A percentile compares a stretch with the other conserved stretches of the same genome.
Conservation (phyloP, 2,113 vertebrate genomes). For the Neotoma lepida region DNA sequence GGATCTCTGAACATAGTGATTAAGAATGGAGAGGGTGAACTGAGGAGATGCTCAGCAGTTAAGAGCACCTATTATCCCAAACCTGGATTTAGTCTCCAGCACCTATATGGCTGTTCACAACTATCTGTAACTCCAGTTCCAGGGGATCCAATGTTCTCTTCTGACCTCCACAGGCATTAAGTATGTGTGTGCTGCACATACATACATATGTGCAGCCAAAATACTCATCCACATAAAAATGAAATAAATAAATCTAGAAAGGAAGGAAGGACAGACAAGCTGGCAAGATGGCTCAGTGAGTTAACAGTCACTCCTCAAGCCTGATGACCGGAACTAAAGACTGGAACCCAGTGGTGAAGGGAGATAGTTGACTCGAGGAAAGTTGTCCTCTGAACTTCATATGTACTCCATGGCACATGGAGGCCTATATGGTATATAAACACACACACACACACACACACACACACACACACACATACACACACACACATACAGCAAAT, state of each 20-base stretch:
- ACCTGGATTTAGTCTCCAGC: background rate
- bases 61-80: background rate
- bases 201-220: background rate
- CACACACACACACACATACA: background rate
- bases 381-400: background rate
- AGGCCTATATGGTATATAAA: background rate
- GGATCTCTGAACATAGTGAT: background rate
- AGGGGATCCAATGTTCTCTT: background rate
- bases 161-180: background rate
- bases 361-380: background rate
- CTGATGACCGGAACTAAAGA: too few relatives aligned
- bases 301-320: background rate
- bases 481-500: background rate
- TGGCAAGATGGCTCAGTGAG: background rate
- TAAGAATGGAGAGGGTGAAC: background rate
- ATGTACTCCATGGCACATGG: too few relatives aligned
- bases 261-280: background rate
- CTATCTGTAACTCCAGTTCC: background rate
- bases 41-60: rapidly evolving
- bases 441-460: background rate
- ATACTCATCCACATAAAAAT: background rate
- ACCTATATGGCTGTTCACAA: background rate
- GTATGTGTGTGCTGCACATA: background rate
- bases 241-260: background rate
- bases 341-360: background rate